Evolutionary conservation across 2,888 invertebrate genomes (phyloP).

Genomic region (Emmelina monodactyla): DNA sequence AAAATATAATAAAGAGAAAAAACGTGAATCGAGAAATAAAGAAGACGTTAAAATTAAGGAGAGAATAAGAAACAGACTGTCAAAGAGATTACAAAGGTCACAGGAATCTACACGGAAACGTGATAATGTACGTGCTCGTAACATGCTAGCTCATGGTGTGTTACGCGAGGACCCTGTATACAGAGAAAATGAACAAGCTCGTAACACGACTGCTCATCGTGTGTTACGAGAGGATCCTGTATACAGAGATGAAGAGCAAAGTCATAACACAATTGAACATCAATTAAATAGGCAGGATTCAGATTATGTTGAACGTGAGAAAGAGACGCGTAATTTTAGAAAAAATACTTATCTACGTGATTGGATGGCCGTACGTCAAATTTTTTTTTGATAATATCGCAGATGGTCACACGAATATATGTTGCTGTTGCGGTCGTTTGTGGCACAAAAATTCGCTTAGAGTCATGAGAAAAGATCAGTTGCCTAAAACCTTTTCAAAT

Average conservation of each 20-base stretch:
- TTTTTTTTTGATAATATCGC: slow-evolving; percentile 2
- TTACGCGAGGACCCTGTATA: too few relatives aligned
- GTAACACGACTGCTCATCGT: slow-evolving; percentile 6
- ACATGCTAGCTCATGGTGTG: slow-evolving; percentile 4
- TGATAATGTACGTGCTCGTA: slow-evolving; percentile 4
- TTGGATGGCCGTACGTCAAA: slow-evolving; percentile 2
- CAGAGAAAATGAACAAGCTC: slow-evolving; percentile 4
- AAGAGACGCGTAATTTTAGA: slow-evolving; percentile 2
- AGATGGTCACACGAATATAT: slow-evolving; percentile 3
- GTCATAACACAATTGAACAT: slow-evolving; percentile 8
- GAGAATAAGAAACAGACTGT: slow-evolving; percentile 3
- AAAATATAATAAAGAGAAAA: slow-evolving; percentile 18
- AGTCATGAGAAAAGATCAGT: slow-evolving; percentile 3
- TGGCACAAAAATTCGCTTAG: slow-evolving; percentile 11
- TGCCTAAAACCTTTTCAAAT: slow-evolving; percentile 6
- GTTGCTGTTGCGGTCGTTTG: slow-evolving; percentile 6
- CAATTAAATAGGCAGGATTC: slow-evolving; percentile 9
- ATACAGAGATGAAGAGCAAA: slow-evolving; percentile 4
- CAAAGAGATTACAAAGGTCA: slow-evolving; percentile 3
- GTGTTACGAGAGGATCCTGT: slow-evolving; percentile 7
- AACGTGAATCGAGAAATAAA: slow-evolving; percentile 4
- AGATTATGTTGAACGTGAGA: slow-evolving; percentile 9
- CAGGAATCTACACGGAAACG: slow-evolving; percentile 2
- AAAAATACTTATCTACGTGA: slow-evolving; percentile 2
- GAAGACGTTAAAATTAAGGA: slow-evolving; percentile 17